phyloP scores from a whole-genome alignment of 2,888 invertebrate genomes.

The Orthosia cruda region DNA sequence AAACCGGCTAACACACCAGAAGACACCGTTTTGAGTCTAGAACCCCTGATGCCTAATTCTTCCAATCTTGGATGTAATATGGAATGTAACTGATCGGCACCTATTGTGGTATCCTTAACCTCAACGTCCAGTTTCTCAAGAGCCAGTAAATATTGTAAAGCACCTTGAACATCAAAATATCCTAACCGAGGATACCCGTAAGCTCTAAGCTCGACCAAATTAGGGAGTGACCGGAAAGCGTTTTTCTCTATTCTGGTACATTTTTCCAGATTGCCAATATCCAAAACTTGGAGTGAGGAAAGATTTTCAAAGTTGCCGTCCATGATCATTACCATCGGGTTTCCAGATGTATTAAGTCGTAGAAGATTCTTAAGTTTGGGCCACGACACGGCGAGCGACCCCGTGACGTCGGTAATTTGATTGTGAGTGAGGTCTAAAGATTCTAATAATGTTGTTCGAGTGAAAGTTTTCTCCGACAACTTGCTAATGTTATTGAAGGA shows the following conservation, averaged over 20 bases:
- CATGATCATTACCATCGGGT: constrained; percentile 95
- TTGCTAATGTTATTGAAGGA: too few relatives aligned
- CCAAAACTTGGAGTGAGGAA: constrained; percentile 93
- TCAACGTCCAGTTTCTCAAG: constrained; percentile 96
- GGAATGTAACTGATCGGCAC: constrained; percentile 96
- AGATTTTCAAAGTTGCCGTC: constrained; percentile 95
- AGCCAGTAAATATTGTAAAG: constrained; percentile 94
- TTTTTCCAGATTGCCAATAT: constrained; percentile 93
- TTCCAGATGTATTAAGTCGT: constrained; percentile 95
- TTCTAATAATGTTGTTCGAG: constrained; percentile 95
- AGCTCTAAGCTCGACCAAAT: constrained; percentile 94
- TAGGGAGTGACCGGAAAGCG: constrained; percentile 94
- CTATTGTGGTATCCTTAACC: constrained; percentile 96
- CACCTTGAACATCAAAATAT: constrained; percentile 96
- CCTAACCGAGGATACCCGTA: constrained; percentile 95
- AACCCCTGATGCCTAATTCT: constrained; percentile 94
- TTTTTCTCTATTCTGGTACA: constrained; percentile 96
- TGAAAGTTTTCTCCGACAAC: constrained; percentile 94
- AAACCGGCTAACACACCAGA: constrained; percentile 96
- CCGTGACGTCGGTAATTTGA: constrained; percentile 91
- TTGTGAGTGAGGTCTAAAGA: constrained; percentile 95
- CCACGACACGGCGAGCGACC: constrained; percentile 93
- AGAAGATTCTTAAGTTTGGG: constrained; percentile 94
- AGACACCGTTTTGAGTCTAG: constrained; percentile 94
- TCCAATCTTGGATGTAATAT: constrained; percentile 95